Base-by-base conservation (phyloP, 1,140 invertebrate genomes). In the Drosophila repleta region DNA sequence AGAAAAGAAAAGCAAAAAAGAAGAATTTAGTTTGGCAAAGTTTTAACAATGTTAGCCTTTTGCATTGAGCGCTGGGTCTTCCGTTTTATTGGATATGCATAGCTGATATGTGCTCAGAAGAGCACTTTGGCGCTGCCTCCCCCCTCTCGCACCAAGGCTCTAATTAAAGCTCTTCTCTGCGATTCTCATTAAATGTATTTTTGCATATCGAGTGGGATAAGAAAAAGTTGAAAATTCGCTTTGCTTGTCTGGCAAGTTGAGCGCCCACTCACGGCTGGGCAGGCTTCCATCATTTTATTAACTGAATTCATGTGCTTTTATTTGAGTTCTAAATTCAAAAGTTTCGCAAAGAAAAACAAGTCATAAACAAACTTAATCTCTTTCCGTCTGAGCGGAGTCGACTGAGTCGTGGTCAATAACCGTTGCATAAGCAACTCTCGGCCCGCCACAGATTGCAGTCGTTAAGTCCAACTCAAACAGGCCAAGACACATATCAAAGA, bases 401-500 rank as follows among this genome's bases (percentile, higher is more conserved):
- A 20, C 15, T 26, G n/a, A 46, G 39, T 32, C 45, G 37, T 45
- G 56, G 65, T 68, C 48, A 67, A 41, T 41, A 67, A 48, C 49
- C 69, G 29, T 13, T 43, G 41, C 15, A 53, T 48, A 66, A 60
- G 11, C 32, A 35, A 35, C 32, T 35, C 32, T 8, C 48, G 15
- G 53, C 62, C 32, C 35, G 7, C 4, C 7, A 8, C 29, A 29
- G 26, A 29, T 29, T 29, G 52, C 49, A 67, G 67, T 85, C 43
- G 64, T 68, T 71, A 84, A 82, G 81, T 87, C 81, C 70, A 81
- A 85, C 70, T 76, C 82, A 85, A 85, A 85, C 81, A 81, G 46
- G 76, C 51, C 63, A 76, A 87, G 77, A 87, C 70, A 87, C 78
- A 87, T 75, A 87, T 87, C 81, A 87, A 87, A 75, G 69, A 74